Percentiles rank a stretch among this genome's conserved stretches.
phyloP scores from a whole-genome alignment of 1,140 invertebrate genomes.

The Anadara kagoshimensis region DNA sequence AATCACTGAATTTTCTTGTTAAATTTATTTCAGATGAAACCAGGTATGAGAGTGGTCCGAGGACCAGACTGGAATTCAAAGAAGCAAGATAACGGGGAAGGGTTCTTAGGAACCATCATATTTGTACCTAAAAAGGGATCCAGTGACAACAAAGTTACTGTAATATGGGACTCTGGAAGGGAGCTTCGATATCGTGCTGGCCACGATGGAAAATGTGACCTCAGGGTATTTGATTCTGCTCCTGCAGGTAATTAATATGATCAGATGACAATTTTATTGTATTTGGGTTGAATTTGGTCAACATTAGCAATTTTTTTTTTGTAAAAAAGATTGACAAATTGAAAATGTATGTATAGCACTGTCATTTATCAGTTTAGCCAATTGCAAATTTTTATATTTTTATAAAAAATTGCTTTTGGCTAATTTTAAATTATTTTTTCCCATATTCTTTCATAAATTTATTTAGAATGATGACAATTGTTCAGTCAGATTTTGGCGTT shows the following conservation, averaged over 20 bases:
- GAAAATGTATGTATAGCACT: too few species aligned
- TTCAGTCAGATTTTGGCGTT: too few species aligned
- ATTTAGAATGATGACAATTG: too few species aligned
- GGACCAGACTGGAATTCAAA: constrained; percentile 41
- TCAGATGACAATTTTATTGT: background rate
- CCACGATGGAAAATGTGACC: constrained; percentile 49
- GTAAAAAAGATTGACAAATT: too few species aligned
- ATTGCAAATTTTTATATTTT: too few species aligned
- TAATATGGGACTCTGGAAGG: constrained; percentile 52
- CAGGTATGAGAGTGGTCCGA: constrained; percentile 35
- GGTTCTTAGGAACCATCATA: constrained; percentile 47
- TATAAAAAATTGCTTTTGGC: too few species aligned
- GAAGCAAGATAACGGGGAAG: constrained; percentile 44
- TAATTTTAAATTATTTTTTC: too few species aligned
- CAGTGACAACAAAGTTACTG: constrained; percentile 45
- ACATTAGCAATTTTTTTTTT: too few species aligned
- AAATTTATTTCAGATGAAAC: constrained; percentile 8
- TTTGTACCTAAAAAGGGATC: constrained; percentile 34
- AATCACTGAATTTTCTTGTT: too few species aligned
- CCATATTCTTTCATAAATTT: too few species aligned
- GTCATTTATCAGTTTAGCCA: too few species aligned
- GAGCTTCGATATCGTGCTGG: constrained; percentile 49
- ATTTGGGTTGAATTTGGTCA: background rate
- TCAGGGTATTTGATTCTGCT: constrained; percentile 52
- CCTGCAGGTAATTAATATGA: constrained; percentile 37